Evolutionary conservation across 2,113 vertebrate genomes (phyloP).

Genomic region (Percina caprodes): DNA sequence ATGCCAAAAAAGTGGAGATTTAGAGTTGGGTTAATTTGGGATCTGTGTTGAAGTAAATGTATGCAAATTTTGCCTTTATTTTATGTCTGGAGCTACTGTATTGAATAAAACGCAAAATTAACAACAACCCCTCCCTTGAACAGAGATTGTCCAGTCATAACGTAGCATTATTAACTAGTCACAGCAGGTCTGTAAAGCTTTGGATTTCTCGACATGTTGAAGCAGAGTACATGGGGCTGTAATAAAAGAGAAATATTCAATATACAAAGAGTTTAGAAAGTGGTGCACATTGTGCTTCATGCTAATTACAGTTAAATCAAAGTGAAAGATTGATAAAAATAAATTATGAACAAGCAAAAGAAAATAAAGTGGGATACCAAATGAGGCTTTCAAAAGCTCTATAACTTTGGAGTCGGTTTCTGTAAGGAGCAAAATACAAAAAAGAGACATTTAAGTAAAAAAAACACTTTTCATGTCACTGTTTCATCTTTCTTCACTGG

Average conservation of each 20-base stretch:
- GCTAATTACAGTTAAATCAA: conserved; percentile 1
- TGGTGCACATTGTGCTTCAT: neutral
- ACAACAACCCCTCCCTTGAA: neutral
- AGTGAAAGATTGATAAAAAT: neutral
- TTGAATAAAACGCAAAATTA: neutral
- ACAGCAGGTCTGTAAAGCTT: neutral
- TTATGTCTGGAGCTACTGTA: neutral
- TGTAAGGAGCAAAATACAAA: conserved; percentile 62
- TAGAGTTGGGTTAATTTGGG: neutral
- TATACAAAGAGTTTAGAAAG: neutral
- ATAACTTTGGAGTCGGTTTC: conserved; percentile 79
- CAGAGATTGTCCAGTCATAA: neutral
- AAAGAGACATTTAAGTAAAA: conserved; percentile 5
- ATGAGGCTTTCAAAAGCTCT: conserved; percentile 80
- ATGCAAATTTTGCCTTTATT: neutral
- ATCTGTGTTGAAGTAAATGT: neutral
- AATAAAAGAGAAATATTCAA: neutral
- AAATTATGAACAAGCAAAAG: conserved; percentile 15
- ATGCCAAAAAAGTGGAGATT: neutral
- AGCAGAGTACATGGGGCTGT: neutral
- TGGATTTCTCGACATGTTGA: neutral
- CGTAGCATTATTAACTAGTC: neutral
- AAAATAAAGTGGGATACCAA: conserved; percentile 73
- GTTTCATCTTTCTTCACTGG: neutral
- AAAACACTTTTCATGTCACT: neutral